Evolutionary conservation across 1,140 invertebrate genomes (phyloP).

Genomic region (Cotesia chilonis): DNA sequence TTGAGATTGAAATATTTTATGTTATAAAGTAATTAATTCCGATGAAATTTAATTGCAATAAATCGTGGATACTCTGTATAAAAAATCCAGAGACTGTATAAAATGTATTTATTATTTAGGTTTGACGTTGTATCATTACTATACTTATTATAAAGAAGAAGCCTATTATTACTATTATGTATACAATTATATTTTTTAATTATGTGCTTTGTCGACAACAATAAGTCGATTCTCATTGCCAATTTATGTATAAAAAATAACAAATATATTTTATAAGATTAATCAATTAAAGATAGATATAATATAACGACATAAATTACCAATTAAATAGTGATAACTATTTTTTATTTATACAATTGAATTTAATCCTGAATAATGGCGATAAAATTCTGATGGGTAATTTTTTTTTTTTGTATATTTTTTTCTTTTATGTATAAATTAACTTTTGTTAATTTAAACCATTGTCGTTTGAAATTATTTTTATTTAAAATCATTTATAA

Average conservation of each 20-base stretch:
- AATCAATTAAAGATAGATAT: not conserved
- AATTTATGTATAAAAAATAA: constrained; percentile 45
- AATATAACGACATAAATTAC: not conserved
- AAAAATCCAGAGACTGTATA: constrained; percentile 63
- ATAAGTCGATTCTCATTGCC: constrained; percentile 45
- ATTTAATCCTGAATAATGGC: too few relatives aligned
- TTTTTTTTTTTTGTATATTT: constrained; percentile 7
- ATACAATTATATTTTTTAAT: constrained; percentile 43
- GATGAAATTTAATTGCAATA: not conserved
- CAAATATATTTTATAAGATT: constrained; percentile 5
- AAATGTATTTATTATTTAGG: constrained; percentile 67
- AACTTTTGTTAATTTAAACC: too few relatives aligned
- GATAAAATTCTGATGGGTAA: not conserved
- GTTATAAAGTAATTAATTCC: not conserved
- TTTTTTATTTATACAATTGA: too few relatives aligned
- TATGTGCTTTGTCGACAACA: constrained; percentile 37
- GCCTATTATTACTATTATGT: constrained; percentile 50
- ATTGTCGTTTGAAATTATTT: too few relatives aligned
- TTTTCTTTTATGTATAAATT: too few relatives aligned
- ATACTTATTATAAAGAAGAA: constrained; percentile 49
- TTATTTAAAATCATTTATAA: too few relatives aligned
- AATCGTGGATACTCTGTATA: constrained; percentile 60
- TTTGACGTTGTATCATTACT: constrained; percentile 58
- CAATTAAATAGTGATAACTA: not conserved
- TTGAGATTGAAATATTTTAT: too few relatives aligned